Percentiles rank a stretch among this genome's conserved stretches.
Conservation (phyloP, 2,113 vertebrate genomes). For the Nipponia nippon region DNA sequence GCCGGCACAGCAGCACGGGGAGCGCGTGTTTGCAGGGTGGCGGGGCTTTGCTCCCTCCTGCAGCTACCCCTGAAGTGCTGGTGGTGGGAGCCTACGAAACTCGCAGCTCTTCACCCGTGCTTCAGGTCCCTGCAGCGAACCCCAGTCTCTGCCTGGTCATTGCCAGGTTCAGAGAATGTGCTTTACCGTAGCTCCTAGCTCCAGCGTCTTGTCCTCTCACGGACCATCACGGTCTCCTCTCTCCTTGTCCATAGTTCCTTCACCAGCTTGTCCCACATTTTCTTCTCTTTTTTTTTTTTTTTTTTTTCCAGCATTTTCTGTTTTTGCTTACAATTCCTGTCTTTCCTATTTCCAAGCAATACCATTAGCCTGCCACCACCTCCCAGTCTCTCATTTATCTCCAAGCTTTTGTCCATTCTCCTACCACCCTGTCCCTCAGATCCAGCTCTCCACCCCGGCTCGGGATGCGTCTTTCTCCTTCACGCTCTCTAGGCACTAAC, state of each 20-base stretch:
- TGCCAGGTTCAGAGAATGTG: neutral
- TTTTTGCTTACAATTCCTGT: neutral
- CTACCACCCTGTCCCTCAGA: neutral
- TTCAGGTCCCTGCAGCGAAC: neutral
- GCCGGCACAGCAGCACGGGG: rapidly evolving
- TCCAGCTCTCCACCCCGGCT: neutral
- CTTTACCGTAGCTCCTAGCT: neutral
- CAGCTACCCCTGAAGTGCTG: neutral
- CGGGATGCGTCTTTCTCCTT: neutral
- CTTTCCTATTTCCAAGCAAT: neutral
- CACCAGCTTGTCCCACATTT: neutral
- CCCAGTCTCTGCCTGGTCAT: neutral
- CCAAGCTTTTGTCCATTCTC: neutral
- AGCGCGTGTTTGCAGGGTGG: rapidly evolving
- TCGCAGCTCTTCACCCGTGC: neutral
- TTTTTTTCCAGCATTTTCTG: neutral
- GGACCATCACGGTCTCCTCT: neutral
- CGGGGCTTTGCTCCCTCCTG: neutral
- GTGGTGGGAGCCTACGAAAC: rapidly evolving
- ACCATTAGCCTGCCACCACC: neutral
- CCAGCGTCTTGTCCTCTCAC: neutral
- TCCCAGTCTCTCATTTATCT: neutral
- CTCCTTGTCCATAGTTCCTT: neutral
- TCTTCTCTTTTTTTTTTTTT: too few relatives aligned
- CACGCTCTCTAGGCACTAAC: neutral